These are phyloP conservation scores for Seladonia tumulorum DNA, from an alignment of 2,888 invertebrate genomes.

Conservation along the genomic window DNA sequence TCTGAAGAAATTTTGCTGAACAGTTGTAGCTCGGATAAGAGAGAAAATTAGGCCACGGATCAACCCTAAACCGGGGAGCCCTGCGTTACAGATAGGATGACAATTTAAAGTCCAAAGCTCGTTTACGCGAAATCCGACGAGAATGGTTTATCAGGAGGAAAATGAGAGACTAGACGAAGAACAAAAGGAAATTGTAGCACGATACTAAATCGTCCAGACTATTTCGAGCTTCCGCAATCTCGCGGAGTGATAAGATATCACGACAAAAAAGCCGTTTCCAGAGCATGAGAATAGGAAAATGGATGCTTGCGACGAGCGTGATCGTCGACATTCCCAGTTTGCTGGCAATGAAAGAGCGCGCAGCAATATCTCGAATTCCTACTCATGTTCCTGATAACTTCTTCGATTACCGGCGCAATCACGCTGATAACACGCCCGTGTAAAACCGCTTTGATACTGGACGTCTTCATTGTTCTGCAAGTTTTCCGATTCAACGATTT, in stretches of 20 bases:
- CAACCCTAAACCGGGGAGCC: no score
- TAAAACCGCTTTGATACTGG: not conserved
- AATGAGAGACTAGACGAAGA: not conserved
- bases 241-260: not conserved
- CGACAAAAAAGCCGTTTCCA: not conserved
- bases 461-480: not conserved
- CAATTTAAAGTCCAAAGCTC: not conserved
- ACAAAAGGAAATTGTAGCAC: conserved; percentile 3
- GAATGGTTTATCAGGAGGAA: not conserved
- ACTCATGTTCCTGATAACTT: not conserved
- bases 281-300: not conserved
- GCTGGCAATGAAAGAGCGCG: not conserved
- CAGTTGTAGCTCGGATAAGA: no score
- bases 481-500: not conserved
- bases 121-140: not conserved
- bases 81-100: no score
- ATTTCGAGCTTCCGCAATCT: conserved; percentile 20
- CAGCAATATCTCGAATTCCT: not conserved
- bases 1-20: not conserved
- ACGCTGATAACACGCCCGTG: not conserved
- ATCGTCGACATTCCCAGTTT: not conserved
- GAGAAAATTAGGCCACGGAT: no score
- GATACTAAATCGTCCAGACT: conserved; percentile 14
- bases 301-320: not conserved
- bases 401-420: not conserved